Percentiles rank a stretch among this genome's conserved stretches.
Conservation (phyloP, 2,888 invertebrate genomes). For the Xestia ashworthii region DNA sequence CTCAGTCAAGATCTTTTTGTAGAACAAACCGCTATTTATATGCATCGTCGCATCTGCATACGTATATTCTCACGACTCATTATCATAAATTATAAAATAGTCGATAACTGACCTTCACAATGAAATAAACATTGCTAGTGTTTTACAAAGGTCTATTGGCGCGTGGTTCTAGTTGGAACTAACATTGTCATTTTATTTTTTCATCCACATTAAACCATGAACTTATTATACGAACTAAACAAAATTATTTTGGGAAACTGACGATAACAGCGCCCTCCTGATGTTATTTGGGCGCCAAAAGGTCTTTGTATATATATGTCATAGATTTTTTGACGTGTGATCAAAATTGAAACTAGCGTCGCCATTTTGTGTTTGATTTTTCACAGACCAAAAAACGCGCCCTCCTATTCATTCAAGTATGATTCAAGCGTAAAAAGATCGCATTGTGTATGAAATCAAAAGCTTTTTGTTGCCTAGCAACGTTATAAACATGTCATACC, state of each 20-base stretch:
- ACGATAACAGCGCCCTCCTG: background rate
- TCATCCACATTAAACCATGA: background rate
- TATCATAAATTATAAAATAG: conserved; percentile 7
- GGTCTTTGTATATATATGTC: background rate
- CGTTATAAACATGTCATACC: background rate
- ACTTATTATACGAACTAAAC: too few species aligned
- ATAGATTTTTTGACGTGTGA: background rate
- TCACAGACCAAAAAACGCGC: background rate
- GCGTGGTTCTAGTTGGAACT: background rate
- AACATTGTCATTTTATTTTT: background rate
- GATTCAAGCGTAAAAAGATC: background rate
- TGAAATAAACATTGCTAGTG: background rate
- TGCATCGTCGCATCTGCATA: conserved; percentile 9
- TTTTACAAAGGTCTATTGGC: background rate
- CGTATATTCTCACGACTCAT: conserved; percentile 6
- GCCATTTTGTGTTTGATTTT: background rate
- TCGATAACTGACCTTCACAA: conserved; percentile 17
- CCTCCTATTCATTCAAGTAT: background rate
- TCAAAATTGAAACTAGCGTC: background rate
- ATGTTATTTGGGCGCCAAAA: background rate
- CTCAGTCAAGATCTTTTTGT: background rate
- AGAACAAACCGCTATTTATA: background rate
- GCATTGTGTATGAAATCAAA: background rate
- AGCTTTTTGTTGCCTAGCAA: background rate
- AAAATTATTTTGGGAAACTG: background rate